Conservation (phyloP, 2,113 vertebrate species). For the Pluvialis apricaria region DNA sequence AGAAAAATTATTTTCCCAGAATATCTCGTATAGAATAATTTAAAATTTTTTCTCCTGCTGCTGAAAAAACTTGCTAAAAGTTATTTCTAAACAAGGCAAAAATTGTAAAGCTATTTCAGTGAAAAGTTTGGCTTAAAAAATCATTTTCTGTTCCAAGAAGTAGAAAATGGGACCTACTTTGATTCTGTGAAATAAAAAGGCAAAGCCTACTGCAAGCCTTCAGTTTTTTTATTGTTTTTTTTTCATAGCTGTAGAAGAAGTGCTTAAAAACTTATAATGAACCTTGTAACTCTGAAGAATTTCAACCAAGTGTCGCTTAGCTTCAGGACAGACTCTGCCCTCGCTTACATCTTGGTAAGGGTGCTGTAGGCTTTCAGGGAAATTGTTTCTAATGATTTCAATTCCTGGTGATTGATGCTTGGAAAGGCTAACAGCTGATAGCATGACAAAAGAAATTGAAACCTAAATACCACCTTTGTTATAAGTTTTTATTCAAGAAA, state of each 20-base stretch:
- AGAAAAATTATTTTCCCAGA: background rate
- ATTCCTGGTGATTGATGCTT: background rate
- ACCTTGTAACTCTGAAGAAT: background rate
- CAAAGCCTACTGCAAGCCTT: background rate
- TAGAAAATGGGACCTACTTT: background rate
- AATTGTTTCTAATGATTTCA: background rate
- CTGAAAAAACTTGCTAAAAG: background rate
- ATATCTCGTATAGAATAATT: background rate
- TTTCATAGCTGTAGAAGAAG: background rate
- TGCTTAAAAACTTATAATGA: background rate
- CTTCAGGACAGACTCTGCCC: background rate
- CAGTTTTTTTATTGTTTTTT: background rate
- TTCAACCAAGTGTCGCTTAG: background rate
- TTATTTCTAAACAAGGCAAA: background rate
- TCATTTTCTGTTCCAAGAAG: background rate
- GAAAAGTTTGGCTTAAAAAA: background rate
- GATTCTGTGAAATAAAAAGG: background rate
- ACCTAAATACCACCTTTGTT: background rate
- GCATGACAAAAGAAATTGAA: background rate
- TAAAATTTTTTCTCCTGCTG: background rate
- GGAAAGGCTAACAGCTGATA: background rate
- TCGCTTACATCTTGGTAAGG: accelerated
- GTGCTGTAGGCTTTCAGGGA: background rate
- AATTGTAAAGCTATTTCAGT: background rate
- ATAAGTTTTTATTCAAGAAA: background rate